phyloP scores from a whole-genome alignment of 2,113 vertebrate species.

The Meleagris gallopavo region DNA sequence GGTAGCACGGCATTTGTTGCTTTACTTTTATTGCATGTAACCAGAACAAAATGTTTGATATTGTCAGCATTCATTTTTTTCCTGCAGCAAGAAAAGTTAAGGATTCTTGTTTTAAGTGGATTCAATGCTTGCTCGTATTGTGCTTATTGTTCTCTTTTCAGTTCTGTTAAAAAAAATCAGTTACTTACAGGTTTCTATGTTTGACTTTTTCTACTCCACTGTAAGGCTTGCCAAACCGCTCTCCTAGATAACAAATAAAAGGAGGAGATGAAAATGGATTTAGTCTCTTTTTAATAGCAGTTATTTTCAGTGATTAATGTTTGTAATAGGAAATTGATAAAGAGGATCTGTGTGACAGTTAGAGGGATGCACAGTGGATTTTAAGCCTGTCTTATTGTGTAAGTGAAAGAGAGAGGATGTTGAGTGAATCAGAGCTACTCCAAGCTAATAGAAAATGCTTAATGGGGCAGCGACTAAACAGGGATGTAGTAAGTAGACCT shows the following conservation, averaged over 20 bases:
- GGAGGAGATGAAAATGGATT: slow-evolving; percentile 6
- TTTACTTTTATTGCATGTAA: background rate
- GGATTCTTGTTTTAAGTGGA: background rate
- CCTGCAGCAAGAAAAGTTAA: background rate
- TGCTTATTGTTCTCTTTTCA: background rate
- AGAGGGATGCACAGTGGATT: background rate
- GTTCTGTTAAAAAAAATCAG: background rate
- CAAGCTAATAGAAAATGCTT: background rate
- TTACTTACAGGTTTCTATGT: background rate
- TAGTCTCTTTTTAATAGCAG: background rate
- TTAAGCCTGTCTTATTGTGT: background rate
- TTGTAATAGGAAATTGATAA: background rate
- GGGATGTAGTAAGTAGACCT: background rate
- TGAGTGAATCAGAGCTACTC: background rate
- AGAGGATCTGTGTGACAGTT: background rate
- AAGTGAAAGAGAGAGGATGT: background rate
- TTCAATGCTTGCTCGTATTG: background rate
- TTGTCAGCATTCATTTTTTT: background rate
- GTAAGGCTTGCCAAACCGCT: background rate
- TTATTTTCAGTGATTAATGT: background rate
- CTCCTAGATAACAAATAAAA: background rate
- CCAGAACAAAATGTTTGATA: background rate
- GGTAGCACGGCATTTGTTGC: background rate
- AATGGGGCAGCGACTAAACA: background rate
- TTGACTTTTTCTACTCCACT: background rate